Percentiles rank a stretch among this genome's conserved stretches.
Conservation (phyloP, 2,888 invertebrate species). For the Fissipunctia ypsillon region DNA sequence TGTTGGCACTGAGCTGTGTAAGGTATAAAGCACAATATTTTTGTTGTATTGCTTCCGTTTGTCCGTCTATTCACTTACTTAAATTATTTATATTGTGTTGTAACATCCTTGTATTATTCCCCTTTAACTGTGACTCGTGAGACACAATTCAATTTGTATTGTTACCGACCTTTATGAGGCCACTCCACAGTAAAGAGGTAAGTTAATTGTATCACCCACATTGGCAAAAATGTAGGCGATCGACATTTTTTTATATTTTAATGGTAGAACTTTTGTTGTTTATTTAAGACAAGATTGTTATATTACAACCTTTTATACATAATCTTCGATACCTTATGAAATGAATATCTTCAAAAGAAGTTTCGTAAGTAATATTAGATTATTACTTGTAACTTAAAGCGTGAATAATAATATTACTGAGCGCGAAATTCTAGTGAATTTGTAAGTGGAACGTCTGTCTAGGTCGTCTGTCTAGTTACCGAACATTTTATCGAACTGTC, state of each 20-base stretch:
- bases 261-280: not conserved
- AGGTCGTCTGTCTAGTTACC: constrained; percentile 9
- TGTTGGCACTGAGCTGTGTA: constrained; percentile 4
- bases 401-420: constrained; percentile 15
- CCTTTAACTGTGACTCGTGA: too few relatives aligned
- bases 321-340: not conserved
- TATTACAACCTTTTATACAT: not conserved
- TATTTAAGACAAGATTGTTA: not conserved
- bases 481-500: not conserved
- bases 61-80: constrained; percentile 54
- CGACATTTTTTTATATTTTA: constrained; percentile 1
- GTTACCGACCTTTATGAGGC: too few relatives aligned
- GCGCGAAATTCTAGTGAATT: constrained; percentile 4
- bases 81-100: constrained; percentile 54
- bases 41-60: constrained; percentile 64
- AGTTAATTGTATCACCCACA: constrained; percentile 25
- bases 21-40: constrained; percentile 62
- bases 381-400: constrained; percentile 18
- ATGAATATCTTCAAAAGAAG: not conserved
- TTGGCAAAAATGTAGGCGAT: constrained; percentile 13
- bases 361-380: constrained; percentile 16
- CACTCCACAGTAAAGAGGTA: too few relatives aligned
- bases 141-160: too few relatives aligned
- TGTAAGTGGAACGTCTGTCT: not conserved
- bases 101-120: too few relatives aligned